Evolutionary conservation across 2,888 invertebrate species (phyloP), one percentile per base, ranked within the genome.

Genomic region (Cheilosia urbana): DNA sequence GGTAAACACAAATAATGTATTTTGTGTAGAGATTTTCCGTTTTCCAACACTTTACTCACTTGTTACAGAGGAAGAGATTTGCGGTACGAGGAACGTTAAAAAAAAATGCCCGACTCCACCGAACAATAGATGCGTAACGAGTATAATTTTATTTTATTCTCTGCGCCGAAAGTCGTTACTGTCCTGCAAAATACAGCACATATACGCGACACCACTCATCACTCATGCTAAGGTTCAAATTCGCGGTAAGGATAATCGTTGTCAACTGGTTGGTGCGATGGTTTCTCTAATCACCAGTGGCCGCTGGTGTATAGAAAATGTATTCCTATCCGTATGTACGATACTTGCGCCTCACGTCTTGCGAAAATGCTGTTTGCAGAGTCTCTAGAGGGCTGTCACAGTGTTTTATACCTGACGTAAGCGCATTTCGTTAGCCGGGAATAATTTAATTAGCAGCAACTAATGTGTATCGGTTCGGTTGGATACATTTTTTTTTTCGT

Each of bases 341-440:
- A 79, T 62, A 75, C 69, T 71, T 71, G 76, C 57, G 80, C 49
- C 76, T 62, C 62, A 71, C 71, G 85, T 55, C 55, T 68, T 49
- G 80, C 72, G 62, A 72, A 76, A 72, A 72, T 71, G 72, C 72
- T 77, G 76, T 85, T 76, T 77, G 68, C 72, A 63, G 75, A 81
- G 80, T 76, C 85, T 72, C 85, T 60, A 21, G 85, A 80, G 85
- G 72, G 76, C 76, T 76, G 80, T 85, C 76, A 62, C 62, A 30
- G 57, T 68, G 68, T 85, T 85, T 85, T 85, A 85, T 85, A 85
- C 85, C 80, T 80, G 85, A 85, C 85, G 80, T 85, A 85, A 80
- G 80, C 65, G 76, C 84, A 62, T 65, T 68, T 80, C 40, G 34
- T 68, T 63, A 40, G 42, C 55, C 66, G 76, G 76, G 55, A 81